These are phyloP conservation scores for Acridotheres tristis DNA, from an alignment of 2,797 vertebrate species.

Conservation along the genomic window DNA sequence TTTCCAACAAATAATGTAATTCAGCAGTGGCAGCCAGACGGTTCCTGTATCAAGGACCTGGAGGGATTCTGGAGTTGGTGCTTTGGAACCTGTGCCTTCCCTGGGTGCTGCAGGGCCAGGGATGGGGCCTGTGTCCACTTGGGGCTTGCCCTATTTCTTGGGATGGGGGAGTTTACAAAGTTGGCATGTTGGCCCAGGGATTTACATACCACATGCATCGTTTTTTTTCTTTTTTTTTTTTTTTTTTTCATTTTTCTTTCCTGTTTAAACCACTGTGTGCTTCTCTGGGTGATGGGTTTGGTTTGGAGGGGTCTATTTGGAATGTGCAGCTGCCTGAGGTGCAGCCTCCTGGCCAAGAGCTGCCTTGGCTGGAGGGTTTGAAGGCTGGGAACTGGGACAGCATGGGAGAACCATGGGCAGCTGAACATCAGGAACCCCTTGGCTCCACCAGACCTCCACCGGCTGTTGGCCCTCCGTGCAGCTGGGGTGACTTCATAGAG, in stretches of 20 bases:
- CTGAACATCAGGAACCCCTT: background rate
- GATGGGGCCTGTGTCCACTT: accelerated
- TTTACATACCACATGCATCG: background rate
- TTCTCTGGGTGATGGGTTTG: background rate
- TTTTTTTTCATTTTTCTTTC: background rate
- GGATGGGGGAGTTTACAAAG: background rate
- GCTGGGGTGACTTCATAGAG: background rate
- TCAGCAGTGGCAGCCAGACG: background rate
- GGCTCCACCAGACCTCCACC: background rate
- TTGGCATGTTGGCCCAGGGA: background rate
- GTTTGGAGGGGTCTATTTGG: background rate
- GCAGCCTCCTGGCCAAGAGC: background rate
- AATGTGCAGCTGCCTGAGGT: background rate
- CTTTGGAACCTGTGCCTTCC: conserved; percentile 2
- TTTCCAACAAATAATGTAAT: background rate
- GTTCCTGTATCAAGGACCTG: accelerated
- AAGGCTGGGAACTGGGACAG: background rate
- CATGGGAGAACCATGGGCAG: accelerated
- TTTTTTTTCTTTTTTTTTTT: no score
- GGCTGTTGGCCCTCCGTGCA: background rate
- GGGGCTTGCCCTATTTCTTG: background rate
- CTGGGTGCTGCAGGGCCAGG: background rate
- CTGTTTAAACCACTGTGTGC: background rate
- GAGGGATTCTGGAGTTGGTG: background rate
- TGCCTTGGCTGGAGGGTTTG: background rate